A percentile compares a stretch with the other conserved stretches of the same genome.
Conservation (phyloP, 2,888 invertebrate species). For the Hecatera dysodea region DNA sequence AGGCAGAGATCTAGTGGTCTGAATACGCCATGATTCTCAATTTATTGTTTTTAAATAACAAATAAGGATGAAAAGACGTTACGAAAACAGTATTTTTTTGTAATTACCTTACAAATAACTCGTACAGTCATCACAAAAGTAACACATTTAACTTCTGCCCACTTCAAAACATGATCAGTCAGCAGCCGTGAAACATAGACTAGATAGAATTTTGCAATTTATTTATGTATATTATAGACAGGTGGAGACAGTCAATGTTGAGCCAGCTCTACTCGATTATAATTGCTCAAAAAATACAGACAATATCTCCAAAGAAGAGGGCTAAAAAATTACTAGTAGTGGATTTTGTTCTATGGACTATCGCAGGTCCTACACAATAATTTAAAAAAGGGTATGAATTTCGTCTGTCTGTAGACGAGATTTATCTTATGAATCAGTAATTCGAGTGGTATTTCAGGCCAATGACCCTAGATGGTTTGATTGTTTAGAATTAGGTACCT, state of each 20-base stretch:
- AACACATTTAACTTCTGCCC: slow-evolving; percentile 86
- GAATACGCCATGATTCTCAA: slow-evolving; percentile 52
- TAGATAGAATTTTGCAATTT: slow-evolving; percentile 62
- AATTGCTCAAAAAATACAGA: neutral
- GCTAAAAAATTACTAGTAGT: neutral
- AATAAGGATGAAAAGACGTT: slow-evolving; percentile 24
- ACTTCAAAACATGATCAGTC: slow-evolving; percentile 90
- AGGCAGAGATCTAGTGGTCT: slow-evolving; percentile 77
- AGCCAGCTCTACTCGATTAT: slow-evolving; percentile 1
- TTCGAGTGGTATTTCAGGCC: too few species aligned
- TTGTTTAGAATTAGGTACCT: too few species aligned
- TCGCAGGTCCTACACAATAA: too few species aligned
- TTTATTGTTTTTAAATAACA: slow-evolving; percentile 37
- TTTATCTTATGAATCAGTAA: too few species aligned
- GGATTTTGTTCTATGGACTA: neutral
- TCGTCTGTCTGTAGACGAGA: too few species aligned
- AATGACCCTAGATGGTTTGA: too few species aligned
- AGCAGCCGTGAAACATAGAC: slow-evolving; percentile 76
- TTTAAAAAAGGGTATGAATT: too few species aligned
- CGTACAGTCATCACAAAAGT: slow-evolving; percentile 90
- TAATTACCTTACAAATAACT: slow-evolving; percentile 87
- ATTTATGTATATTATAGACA: slow-evolving; percentile 30
- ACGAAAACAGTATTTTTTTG: slow-evolving; percentile 60
- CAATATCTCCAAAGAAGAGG: neutral
- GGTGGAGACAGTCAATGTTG: slow-evolving; percentile 10